Base-by-base conservation (phyloP, 64 coral and sea anemone genomes). In the Anthopleura sola region DNA sequence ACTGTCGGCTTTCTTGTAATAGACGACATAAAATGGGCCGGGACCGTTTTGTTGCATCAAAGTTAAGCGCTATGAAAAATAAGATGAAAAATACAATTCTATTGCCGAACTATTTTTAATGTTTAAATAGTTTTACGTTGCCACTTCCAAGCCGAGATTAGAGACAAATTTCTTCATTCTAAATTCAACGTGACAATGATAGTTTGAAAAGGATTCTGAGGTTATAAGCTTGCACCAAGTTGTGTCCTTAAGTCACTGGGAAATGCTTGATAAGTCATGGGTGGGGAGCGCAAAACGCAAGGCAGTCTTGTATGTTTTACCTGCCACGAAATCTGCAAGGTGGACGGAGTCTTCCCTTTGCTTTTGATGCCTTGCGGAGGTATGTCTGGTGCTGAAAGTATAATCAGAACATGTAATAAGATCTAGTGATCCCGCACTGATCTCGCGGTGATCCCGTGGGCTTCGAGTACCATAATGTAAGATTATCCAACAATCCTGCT, bases 41-140 rank as follows among this genome's bases (percentile, higher is more conserved):
- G 94, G 94, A 0, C 90, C 94, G 47, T 92, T 96, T 53, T 96
- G 83, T n/a, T 96, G n/a, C 2, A 96, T 39, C 4, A 26, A 83
- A 3, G 78, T 40, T 1, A 96, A 77, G 9, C 90, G 90, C 80
- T 87, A 48, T 0, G 49, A 64, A 11, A 11, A 77, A 24, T 26
- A 13, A 71, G 10, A 71, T 26, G 66, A 34, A 71, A 14, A 32
- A 44, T 8, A 44, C 9, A 6, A 44, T 44, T 44, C 40, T 32
- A 33, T 12, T 16, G 29, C 13, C 28, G 0, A 32, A 34, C 29
- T 18, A 16, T n/a, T 62, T 62, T 3, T 5, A 26, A 23, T 62
- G 5, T 62, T n/a, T 26, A 17, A 9, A 53, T 53, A 12, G 0
- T 53, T 53, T 15, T 53, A 2, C 16, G 40, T 53, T 53, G 2